Conservation (phyloP, 1,140 invertebrate genomes). For the Diabrotica undecimpunctata region DNA sequence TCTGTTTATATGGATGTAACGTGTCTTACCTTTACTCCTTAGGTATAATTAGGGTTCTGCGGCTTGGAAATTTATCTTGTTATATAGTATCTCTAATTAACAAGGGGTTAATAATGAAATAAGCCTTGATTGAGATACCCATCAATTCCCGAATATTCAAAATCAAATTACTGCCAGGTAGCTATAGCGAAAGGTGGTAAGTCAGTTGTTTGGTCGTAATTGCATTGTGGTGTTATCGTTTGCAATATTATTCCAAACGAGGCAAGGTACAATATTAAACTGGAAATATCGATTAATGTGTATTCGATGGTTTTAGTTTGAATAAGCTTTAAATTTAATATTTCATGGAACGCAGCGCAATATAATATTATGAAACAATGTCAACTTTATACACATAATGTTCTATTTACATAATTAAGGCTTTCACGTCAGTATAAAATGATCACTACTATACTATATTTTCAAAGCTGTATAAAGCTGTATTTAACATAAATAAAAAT, state of each 20-base stretch:
- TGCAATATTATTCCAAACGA: not conserved
- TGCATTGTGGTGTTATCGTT: constrained; percentile 3
- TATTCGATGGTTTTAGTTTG: too few relatives aligned
- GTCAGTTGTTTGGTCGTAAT: not conserved
- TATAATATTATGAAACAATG: too few relatives aligned
- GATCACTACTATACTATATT: too few relatives aligned
- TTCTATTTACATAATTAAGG: too few relatives aligned
- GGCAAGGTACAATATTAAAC: not conserved
- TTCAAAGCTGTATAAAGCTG: too few relatives aligned
- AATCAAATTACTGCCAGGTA: not conserved
- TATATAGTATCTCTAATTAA: not conserved
- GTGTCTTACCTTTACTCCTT: not conserved
- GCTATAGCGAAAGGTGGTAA: not conserved
- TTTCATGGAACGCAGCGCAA: too few relatives aligned
- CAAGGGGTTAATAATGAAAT: not conserved
- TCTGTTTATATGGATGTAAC: not conserved
- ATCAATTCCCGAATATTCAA: not conserved
- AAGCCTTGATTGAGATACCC: constrained; percentile 2
- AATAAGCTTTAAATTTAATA: too few relatives aligned
- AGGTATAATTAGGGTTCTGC: not conserved
- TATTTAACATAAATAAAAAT: too few relatives aligned
- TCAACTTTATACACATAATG: too few relatives aligned
- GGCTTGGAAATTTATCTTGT: not conserved
- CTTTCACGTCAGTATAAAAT: too few relatives aligned
- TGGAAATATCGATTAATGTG: too few relatives aligned